These are phyloP conservation scores for Cliona cf. orientalis DNA, from an alignment of 37 sponge, comb jelly and placozoan genomes.

Conservation along the genomic window DNA sequence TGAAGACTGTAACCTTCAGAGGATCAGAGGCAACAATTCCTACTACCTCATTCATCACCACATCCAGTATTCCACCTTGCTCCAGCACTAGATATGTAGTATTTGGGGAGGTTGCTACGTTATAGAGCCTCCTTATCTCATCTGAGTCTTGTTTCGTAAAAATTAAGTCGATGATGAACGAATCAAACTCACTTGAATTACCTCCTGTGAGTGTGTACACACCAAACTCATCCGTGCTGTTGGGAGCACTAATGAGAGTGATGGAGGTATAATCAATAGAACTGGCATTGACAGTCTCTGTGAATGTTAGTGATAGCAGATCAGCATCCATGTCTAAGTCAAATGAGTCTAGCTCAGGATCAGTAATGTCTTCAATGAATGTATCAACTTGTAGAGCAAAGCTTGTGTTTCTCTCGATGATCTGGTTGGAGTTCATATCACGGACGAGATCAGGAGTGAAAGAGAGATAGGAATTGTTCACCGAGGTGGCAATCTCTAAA, in stretches of 20 bases:
- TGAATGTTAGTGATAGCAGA: slow-evolving; percentile 69
- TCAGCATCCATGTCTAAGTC: slow-evolving; percentile 83
- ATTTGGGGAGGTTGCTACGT: slow-evolving; percentile 64
- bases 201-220: slow-evolving; percentile 51
- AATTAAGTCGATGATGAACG: slow-evolving; percentile 62
- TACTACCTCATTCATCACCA: slow-evolving; percentile 73
- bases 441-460: slow-evolving; percentile 50
- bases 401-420: slow-evolving; percentile 18
- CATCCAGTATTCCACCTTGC: slow-evolving; percentile 61
- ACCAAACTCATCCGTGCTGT: slow-evolving; percentile 32
- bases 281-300: slow-evolving; percentile 84
- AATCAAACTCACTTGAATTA: slow-evolving; percentile 27
- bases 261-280: slow-evolving; percentile 52
- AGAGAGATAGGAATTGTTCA: slow-evolving; percentile 73
- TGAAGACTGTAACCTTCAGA: slow-evolving; percentile 38
- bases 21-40: slow-evolving; percentile 20
- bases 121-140: slow-evolving; percentile 76
- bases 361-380: slow-evolving; percentile 72
- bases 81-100: slow-evolving; percentile 65
- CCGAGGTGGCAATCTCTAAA: slow-evolving; percentile 76
- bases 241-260: slow-evolving; percentile 55
- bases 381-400: slow-evolving; percentile 42
- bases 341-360: slow-evolving; percentile 71
- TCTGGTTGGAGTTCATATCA: slow-evolving; percentile 84
- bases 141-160: slow-evolving; percentile 77